Evolutionary conservation across 2,113 vertebrate species (phyloP).

Genomic region (Accipiter cooperii): DNA sequence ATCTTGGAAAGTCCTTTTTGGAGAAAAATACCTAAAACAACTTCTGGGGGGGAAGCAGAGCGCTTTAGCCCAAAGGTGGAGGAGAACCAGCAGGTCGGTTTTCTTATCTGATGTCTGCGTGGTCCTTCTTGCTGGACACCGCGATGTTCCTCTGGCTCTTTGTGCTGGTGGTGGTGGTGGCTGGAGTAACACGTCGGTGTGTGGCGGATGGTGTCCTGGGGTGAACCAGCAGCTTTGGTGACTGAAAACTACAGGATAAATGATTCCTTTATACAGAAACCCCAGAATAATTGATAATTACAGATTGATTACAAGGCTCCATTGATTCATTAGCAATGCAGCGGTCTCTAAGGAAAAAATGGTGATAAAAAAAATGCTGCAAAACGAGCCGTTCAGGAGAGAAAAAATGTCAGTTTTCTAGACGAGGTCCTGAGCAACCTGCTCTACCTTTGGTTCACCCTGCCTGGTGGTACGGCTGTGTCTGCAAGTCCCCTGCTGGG

Average conservation of each 20-base stretch:
- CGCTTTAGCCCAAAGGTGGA: neutral
- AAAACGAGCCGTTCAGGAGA: neutral
- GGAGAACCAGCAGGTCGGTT: neutral
- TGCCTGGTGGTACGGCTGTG: neutral
- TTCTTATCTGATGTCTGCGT: neutral
- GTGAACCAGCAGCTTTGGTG: rapidly evolving
- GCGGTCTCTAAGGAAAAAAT: neutral
- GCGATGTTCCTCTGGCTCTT: neutral
- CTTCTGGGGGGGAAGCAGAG: neutral
- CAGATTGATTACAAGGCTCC: neutral
- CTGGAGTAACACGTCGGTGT: neutral
- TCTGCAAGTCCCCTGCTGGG: neutral
- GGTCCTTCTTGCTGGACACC: neutral
- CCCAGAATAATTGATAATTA: neutral
- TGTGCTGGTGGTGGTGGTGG: neutral
- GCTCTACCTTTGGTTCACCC: neutral
- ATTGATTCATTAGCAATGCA: neutral
- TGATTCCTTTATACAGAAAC: neutral
- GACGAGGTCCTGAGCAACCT: neutral
- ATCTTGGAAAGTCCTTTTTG: neutral
- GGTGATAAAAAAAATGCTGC: neutral
- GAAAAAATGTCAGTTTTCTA: neutral
- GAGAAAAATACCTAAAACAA: neutral
- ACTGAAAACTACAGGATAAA: neutral
- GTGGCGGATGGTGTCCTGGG: neutral